Conservation (phyloP, 2,113 vertebrate species). For the Psephotus haematonotus region DNA sequence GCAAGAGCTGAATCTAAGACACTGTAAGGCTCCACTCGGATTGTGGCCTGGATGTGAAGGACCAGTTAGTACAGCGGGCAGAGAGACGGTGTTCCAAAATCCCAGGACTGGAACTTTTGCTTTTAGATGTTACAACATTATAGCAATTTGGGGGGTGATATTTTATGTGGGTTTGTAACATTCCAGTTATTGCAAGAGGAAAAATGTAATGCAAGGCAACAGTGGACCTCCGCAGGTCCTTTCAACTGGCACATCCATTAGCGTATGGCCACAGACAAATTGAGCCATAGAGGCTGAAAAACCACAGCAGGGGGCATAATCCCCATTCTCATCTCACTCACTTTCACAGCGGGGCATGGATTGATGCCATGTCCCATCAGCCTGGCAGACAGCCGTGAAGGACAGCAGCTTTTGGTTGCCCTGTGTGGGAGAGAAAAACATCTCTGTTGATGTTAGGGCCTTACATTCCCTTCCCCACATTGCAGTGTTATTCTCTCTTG, state of each 20-base stretch:
- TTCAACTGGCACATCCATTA: neutral
- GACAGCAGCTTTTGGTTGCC: constrained; percentile 43
- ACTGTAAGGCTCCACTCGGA: neutral
- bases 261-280: neutral
- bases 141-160: neutral
- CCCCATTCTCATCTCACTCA: constrained; percentile 42
- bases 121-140: neutral
- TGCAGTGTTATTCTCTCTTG: neutral
- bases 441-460: neutral
- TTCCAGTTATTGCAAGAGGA: neutral
- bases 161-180: neutral
- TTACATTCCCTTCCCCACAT: neutral
- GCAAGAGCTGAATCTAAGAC: neutral
- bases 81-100: neutral
- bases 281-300: neutral
- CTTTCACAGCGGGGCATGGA: constrained; percentile 78
- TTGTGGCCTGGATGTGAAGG: neutral
- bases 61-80: neutral
- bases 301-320: neutral
- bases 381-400: constrained; percentile 77
- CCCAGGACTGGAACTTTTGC: neutral
- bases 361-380: constrained; percentile 79
- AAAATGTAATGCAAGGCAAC: neutral
- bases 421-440: constrained; percentile 39
- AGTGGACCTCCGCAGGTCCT: neutral